Evolutionary conservation across 2,888 invertebrate species (phyloP).

Genomic region (Trissolcus japonicus): DNA sequence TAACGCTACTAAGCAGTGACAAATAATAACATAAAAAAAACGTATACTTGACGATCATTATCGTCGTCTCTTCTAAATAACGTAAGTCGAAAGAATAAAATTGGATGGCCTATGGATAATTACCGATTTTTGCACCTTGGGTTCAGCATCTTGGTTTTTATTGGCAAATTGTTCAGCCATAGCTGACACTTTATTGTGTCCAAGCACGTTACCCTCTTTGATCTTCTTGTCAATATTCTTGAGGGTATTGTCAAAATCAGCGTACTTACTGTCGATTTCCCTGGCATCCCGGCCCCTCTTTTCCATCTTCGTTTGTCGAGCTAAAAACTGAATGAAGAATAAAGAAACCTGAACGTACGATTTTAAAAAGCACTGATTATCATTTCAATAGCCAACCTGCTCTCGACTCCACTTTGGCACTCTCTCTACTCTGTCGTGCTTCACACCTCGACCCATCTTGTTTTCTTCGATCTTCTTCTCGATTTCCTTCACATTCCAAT

Average conservation of each 20-base stretch:
- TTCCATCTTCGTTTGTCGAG: conserved; percentile 84
- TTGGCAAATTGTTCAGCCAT: conserved; percentile 88
- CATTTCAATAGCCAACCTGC: conserved; percentile 77
- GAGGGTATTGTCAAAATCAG: conserved; percentile 84
- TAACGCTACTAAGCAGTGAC: conserved; percentile 18
- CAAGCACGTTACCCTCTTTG: conserved; percentile 86
- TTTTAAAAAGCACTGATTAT: conserved; percentile 4
- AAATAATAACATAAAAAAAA: background rate
- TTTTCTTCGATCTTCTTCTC: conserved; percentile 92
- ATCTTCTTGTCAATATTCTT: conserved; percentile 84
- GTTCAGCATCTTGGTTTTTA: conserved; percentile 78
- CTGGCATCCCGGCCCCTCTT: conserved; percentile 80
- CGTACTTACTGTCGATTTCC: conserved; percentile 81
- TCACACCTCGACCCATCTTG: conserved; percentile 81
- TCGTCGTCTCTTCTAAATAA: background rate
- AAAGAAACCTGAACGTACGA: conserved; percentile 67
- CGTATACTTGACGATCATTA: background rate
- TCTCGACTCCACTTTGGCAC: conserved; percentile 95
- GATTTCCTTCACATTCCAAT: conserved; percentile 94
- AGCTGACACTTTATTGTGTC: conserved; percentile 88
- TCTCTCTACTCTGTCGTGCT: conserved; percentile 80
- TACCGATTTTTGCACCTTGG: conserved; percentile 79
- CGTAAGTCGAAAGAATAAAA: background rate
- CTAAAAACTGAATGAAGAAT: conserved; percentile 79
- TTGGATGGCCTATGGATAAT: conserved; percentile 69